phyloP scores from a whole-genome alignment of 2,113 vertebrate genomes.

The Malurus alboscapulatus region DNA sequence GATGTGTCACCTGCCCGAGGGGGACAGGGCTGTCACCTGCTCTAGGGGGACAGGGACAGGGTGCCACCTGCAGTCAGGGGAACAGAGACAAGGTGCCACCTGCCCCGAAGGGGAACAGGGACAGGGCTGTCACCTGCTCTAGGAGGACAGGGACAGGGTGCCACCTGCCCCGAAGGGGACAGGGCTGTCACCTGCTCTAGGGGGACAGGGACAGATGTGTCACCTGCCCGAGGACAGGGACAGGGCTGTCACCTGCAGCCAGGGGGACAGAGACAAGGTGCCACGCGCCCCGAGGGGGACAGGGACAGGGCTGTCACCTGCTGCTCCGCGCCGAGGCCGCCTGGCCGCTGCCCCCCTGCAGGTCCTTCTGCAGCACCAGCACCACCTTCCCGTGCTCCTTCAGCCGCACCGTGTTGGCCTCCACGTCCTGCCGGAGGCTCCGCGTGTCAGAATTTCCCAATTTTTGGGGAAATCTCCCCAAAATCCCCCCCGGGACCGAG shows the following conservation, averaged over 20 bases:
- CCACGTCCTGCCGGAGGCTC: constrained; percentile 81
- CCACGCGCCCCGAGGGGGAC: constrained; percentile 32
- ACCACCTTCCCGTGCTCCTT: constrained; percentile 93
- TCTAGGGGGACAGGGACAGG: not conserved
- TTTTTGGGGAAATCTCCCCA: too few relatives aligned
- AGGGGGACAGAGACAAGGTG: not conserved
- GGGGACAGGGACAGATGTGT: too few relatives aligned
- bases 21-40: constrained; percentile 72
- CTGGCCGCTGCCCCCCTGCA: constrained; percentile 62
- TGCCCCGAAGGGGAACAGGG: not conserved
- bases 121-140: constrained; percentile 71
- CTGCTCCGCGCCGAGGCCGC: constrained; percentile 60
- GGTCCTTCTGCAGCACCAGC: constrained; percentile 87
- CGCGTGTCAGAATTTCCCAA: too few relatives aligned
- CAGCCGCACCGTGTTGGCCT: constrained; percentile 92
- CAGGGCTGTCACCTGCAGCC: fast-evolving
- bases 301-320: constrained; percentile 61
- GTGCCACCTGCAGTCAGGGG: not conserved
- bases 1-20: not conserved
- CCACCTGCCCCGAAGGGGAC: too few relatives aligned
- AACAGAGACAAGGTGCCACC: too few relatives aligned
- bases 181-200: too few relatives aligned
- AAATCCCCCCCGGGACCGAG: not conserved
- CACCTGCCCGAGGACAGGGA: not conserved
- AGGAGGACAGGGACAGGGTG: too few relatives aligned